Evolutionary conservation across 2,797 vertebrate genomes (phyloP), one percentile per base, ranked within the genome.

Genomic region (Paratrypauchen microcephalus): DNA sequence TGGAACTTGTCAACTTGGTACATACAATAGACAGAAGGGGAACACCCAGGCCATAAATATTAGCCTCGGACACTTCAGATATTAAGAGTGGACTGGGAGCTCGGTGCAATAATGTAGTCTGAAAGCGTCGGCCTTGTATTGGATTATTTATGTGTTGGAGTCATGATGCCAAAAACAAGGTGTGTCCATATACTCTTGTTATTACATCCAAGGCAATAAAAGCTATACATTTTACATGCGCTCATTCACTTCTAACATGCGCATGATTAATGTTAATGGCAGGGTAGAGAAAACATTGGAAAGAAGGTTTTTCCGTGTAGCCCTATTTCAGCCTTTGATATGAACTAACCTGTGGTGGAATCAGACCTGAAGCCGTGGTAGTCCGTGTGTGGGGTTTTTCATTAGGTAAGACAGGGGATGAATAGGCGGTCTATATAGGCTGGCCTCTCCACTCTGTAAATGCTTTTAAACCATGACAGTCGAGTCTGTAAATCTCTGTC

Each of bases 11-110:
- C 89, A 89, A 88, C 81, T 75, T 72, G n/a, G 86, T 77, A 88
- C 80, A 36, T 61, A 41, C 60, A 91, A 88, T 86, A 88, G 89
- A 91, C 87, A 83, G 87, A 79, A 81, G 91, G 80, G 91, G 82
- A 92, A 93, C 91, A 91, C 92, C 93, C 93, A 84, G 36, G 70
- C 83, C 80, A 68, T 93, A 92, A 93, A 92, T 91, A 90, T 87
- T 78, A 81, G 82, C 77, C 82, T 83, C 77, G 82, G 86, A 91
- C 88, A 90, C 83, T 86, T 86, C 79, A 89, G 90, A 89, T 88
- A 84, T 89, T 88, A 89, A 84, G 87, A 88, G 86, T 82, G 75
- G 84, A 84, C 89, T 90, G 86, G 90, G 85, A 86, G 69, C 86
- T 85, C 85, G 74, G 81, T 83, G 89, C 80, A 75, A 88, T 81